A percentile compares a stretch with the other conserved stretches of the same genome.
Conservation (phyloP, 1,140 invertebrate species). For the Stegodyphus mimosarum region DNA sequence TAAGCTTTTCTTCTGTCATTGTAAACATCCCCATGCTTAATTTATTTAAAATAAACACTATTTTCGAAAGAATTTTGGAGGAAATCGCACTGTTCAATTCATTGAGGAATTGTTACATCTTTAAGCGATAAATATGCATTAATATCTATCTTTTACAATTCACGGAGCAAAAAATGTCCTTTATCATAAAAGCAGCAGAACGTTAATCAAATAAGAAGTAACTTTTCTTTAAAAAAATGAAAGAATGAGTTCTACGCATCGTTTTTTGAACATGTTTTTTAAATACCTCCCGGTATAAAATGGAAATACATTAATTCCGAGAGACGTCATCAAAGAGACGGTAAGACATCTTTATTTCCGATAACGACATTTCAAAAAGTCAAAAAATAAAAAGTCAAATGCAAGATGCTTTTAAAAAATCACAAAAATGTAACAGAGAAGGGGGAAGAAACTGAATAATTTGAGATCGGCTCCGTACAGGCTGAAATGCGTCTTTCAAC, state of each 20-base stretch:
- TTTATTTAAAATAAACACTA: too few relatives aligned
- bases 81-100: too few relatives aligned
- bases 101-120: background rate
- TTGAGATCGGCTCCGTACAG: conserved; percentile 49
- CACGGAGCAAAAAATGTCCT: background rate
- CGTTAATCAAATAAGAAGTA: conserved; percentile 44
- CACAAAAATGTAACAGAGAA: conserved; percentile 31
- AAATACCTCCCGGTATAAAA: conserved; percentile 8
- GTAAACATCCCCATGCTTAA: too few relatives aligned
- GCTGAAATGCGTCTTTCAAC: conserved; percentile 34
- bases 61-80: too few relatives aligned
- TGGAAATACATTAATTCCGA: conserved; percentile 18
- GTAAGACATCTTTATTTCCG: conserved; percentile 55
- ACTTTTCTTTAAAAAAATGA: conserved; percentile 17
- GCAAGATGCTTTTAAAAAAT: conserved; percentile 54
- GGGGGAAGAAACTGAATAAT: conserved; percentile 46
- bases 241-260: background rate
- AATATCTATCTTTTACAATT: background rate
- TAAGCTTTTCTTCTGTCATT: too few relatives aligned
- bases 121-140: background rate
- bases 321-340: conserved; percentile 46
- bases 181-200: conserved; percentile 37
- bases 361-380: conserved; percentile 59
- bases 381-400: conserved; percentile 19
- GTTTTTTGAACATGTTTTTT: conserved; percentile 37